These are phyloP conservation scores for Seriola rivoliana DNA, from an alignment of 2,113 vertebrate species.

Conservation along the genomic window DNA sequence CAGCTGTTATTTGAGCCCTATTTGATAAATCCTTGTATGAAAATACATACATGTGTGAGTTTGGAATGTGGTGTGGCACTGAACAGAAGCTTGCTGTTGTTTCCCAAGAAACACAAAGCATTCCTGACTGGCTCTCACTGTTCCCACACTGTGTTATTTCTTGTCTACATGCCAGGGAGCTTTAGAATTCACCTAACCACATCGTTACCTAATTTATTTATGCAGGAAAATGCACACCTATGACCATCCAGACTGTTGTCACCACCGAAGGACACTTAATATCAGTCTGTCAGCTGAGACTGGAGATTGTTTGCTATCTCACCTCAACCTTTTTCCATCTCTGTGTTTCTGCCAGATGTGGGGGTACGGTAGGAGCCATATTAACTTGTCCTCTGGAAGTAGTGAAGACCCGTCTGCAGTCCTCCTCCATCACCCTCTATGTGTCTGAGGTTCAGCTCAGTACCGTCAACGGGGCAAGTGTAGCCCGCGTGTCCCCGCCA, in stretches of 20 bases:
- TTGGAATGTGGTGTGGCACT: constrained; percentile 9
- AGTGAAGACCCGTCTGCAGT: constrained; percentile 97
- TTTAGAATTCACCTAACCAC: constrained; percentile 44
- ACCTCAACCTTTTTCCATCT: background rate
- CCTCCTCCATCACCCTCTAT: constrained; percentile 93
- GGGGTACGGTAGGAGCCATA: constrained; percentile 98
- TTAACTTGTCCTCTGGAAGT: constrained; percentile 98
- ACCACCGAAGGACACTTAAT: too few species aligned
- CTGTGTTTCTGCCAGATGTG: constrained; percentile 87
- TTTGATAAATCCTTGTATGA: background rate
- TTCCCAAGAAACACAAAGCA: constrained; percentile 46
- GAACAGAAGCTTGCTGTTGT: constrained; percentile 35
- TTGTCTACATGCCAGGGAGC: constrained; percentile 43
- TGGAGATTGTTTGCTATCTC: background rate
- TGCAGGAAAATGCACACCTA: background rate
- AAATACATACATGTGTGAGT: background rate
- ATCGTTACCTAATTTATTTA: constrained; percentile 13
- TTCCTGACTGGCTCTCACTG: constrained; percentile 49
- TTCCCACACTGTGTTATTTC: constrained; percentile 48
- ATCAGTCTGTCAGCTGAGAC: background rate
- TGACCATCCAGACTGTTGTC: background rate
- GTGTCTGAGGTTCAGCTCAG: constrained; percentile 96
- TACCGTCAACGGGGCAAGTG: constrained; percentile 90
- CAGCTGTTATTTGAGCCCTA: background rate
- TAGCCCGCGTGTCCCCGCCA: constrained; percentile 91